These are phyloP conservation scores for Palaemon carinicauda DNA, from an alignment of 1,140 invertebrate genomes.

Conservation along the genomic window DNA sequence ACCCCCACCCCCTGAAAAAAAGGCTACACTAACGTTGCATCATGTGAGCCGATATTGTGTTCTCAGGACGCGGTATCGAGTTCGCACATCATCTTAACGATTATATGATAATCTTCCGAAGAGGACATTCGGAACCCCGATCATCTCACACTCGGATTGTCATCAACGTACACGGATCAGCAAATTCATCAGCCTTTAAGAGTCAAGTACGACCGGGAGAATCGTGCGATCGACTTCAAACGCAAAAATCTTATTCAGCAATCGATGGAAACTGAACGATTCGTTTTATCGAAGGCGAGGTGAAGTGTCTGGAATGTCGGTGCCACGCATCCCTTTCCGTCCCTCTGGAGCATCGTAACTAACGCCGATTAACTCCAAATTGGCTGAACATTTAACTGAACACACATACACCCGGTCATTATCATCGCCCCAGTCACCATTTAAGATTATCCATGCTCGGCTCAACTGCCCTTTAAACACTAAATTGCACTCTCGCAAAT, in stretches of 20 bases:
- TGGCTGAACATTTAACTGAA: conserved; percentile 33
- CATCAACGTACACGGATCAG: background rate
- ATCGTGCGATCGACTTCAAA: too few species aligned
- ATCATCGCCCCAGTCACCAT: conserved; percentile 7
- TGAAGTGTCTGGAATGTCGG: background rate
- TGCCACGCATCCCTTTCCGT: background rate
- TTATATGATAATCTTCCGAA: background rate
- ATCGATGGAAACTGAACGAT: too few species aligned
- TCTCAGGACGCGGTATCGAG: background rate
- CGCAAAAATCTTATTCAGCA: too few species aligned
- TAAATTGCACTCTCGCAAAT: conserved; percentile 16
- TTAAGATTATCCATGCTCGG: conserved; percentile 28
- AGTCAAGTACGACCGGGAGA: background rate
- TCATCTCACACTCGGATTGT: background rate
- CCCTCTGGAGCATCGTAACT: background rate
- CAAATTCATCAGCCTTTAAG: background rate
- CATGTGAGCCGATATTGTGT: too few species aligned
- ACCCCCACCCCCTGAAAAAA: too few species aligned
- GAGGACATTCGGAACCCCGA: background rate
- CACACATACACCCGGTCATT: conserved; percentile 24
- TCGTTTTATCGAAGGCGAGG: background rate
- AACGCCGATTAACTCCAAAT: conserved; percentile 29
- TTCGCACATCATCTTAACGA: conserved; percentile 20
- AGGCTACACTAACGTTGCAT: too few species aligned
- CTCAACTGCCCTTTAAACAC: background rate